Evolutionary conservation across 2,797 vertebrate species (phyloP).

Genomic region (Fistularia tabacaria): DNA sequence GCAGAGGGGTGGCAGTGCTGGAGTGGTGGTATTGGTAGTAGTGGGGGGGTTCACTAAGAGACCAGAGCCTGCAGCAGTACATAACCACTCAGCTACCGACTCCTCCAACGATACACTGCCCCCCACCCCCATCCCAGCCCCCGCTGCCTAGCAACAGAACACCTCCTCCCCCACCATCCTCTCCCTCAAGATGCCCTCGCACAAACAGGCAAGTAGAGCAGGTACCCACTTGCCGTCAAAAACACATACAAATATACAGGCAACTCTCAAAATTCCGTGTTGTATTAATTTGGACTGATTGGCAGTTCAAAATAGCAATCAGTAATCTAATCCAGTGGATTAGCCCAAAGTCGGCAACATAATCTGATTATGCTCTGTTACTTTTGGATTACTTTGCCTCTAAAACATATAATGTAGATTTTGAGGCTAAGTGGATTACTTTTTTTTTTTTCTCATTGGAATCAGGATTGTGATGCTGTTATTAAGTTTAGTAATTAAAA

Average conservation of each 20-base stretch:
- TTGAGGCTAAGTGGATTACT: conserved; percentile 60
- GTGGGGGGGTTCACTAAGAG: conserved; percentile 49
- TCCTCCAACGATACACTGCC: conserved; percentile 81
- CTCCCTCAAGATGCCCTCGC: conserved; percentile 49
- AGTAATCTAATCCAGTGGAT: conserved; percentile 52
- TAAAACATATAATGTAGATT: conserved; percentile 53
- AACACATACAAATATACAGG: conserved; percentile 16
- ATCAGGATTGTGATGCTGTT: conserved; percentile 15
- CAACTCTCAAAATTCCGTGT: conserved; percentile 1
- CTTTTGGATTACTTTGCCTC: conserved; percentile 54
- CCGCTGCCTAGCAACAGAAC: conserved; percentile 85
- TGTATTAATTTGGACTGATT: conserved; percentile 14
- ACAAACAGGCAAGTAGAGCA: conserved; percentile 47
- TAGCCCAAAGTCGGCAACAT: conserved; percentile 43
- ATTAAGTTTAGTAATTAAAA: too few species aligned
- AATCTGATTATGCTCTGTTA: conserved; percentile 68
- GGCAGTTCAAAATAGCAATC: conserved; percentile 46
- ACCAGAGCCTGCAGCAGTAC: conserved; percentile 79
- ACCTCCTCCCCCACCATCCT: conserved; percentile 22
- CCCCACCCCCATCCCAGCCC: conserved; percentile 53
- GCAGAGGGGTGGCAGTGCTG: conserved; percentile 20
- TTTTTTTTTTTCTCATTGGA: conserved; percentile 26
- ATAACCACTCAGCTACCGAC: conserved; percentile 82
- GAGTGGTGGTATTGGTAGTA: conserved; percentile 43
- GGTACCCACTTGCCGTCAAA: conserved; percentile 30